phyloP scores from a whole-genome alignment of 2,113 vertebrate species.

The Ranitomeya variabilis region DNA sequence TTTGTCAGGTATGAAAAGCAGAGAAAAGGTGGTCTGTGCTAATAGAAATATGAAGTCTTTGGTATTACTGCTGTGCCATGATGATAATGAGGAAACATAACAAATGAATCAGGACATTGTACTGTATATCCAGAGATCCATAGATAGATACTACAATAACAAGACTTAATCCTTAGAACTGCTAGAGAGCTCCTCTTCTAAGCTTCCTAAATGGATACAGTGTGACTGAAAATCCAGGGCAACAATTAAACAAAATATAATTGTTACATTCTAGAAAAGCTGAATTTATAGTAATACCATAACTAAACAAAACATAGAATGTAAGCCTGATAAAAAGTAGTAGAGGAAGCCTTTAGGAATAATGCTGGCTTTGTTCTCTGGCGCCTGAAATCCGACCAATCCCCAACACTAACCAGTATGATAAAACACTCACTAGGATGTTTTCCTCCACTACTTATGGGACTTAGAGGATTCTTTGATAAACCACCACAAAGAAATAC shows the following conservation, averaged over 20 bases:
- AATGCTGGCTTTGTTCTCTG: constrained; percentile 41
- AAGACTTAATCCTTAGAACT: neutral
- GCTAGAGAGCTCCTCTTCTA: constrained; percentile 1
- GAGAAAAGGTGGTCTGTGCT: constrained; percentile 23
- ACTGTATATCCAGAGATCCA: neutral
- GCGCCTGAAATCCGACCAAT: constrained; percentile 31
- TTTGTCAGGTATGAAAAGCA: neutral
- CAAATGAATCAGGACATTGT: constrained; percentile 23
- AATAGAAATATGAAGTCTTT: neutral
- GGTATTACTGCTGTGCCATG: constrained; percentile 1
- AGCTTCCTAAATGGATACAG: neutral
- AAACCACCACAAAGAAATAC: constrained; percentile 30
- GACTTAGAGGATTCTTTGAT: constrained; percentile 33
- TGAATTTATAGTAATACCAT: neutral
- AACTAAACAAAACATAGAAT: constrained; percentile 25
- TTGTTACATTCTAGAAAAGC: constrained; percentile 4
- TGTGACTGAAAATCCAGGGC: neutral
- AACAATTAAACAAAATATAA: constrained; percentile 36
- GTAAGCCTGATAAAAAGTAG: constrained; percentile 43
- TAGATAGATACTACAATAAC: constrained; percentile 19
- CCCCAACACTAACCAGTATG: constrained; percentile 50
- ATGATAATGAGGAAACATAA: constrained; percentile 19
- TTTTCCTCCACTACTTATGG: constrained; percentile 9
- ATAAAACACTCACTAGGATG: constrained; percentile 58
- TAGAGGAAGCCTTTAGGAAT: constrained; percentile 46